These are phyloP conservation scores for Siphonodentalium dalli DNA, from an alignment of 2,888 invertebrate species.

Conservation along the genomic window DNA sequence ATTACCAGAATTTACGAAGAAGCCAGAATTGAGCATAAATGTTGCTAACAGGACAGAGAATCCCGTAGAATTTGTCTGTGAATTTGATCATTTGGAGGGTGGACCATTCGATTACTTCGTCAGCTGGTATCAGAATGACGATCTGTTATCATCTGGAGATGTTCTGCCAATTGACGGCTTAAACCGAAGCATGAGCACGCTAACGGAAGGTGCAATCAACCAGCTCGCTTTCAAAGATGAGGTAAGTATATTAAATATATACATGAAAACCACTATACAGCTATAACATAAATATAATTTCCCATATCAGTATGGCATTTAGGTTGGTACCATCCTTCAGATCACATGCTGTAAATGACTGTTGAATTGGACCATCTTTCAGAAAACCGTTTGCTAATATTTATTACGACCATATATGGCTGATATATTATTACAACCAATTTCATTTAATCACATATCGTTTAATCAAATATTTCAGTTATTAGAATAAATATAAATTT, in stretches of 20 bases:
- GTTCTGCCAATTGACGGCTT: background rate
- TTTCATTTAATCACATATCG: too few species aligned
- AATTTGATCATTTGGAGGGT: slow-evolving; percentile 21
- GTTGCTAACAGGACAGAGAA: slow-evolving; percentile 10
- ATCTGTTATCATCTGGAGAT: background rate
- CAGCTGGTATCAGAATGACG: slow-evolving; percentile 29
- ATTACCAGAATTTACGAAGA: slow-evolving; percentile 29
- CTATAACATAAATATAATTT: too few species aligned
- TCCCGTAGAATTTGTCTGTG: slow-evolving; percentile 23
- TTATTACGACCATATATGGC: too few species aligned
- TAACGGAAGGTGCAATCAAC: slow-evolving; percentile 5
- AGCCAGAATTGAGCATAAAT: slow-evolving; percentile 25
- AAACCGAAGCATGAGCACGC: background rate
- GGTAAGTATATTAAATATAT: background rate
- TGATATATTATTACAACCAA: too few species aligned
- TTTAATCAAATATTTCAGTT: too few species aligned
- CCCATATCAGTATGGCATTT: too few species aligned
- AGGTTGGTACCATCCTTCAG: too few species aligned
- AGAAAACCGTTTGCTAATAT: too few species aligned
- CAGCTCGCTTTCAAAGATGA: slow-evolving; percentile 7
- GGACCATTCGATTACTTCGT: slow-evolving; percentile 29
- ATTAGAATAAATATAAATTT: too few species aligned
- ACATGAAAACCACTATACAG: too few species aligned
- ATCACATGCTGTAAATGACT: too few species aligned
- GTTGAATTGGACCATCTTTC: too few species aligned